Evolutionary conservation across 2,888 invertebrate species (phyloP), one percentile per base, ranked within the genome.

Genomic region (Patella ulyssiponensis): DNA sequence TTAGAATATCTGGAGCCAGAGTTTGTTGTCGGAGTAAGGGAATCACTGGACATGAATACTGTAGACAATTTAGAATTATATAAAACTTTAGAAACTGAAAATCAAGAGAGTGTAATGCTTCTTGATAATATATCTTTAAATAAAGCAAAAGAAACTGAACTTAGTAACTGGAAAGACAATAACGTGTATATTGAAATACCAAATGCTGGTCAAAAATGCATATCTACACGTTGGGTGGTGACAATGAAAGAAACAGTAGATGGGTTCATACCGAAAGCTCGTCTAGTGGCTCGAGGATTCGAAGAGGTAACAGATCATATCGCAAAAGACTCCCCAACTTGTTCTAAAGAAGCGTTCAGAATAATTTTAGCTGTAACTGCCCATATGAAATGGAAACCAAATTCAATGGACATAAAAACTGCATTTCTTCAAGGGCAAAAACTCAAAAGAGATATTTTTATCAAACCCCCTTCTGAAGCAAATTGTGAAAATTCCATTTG

Each of bases 261-360:
- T 54, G 54, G 54, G 4, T 52, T 71, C 71, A 58, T 71, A 15
- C 51, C 71, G 15, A 76, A 76, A 27, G 76, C 71, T 71, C 70
- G 76, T 44, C 69, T 76, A 73, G 77, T 77, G 33, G 77, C 77
- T 56, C 53, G 77, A 56, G 77, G 77, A 2, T 77, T 77, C 73
- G 77, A 77, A 51, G 77, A 77, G 52, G 44, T 33, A 56, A 73
- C 14, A 9, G 58, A 52, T 53, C 14, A 76, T 23, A 71, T 76
- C 17, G 7, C 71, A 53, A 71, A 54, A 33, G 76, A 76, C 53
- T 76, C 76, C 2, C 76, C 76, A 71, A 76, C 76, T 5, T 76
- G 76, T 71, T 70, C 54, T 44, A 14, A 53, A 53, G 76, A 76
- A 23, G 71, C 71, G 2, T 54, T 76, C n/a, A 76, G 53, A 71